phyloP scores from a whole-genome alignment of 37 sponge, comb jelly and placozoan genomes.

The Eunapius fragilis region DNA sequence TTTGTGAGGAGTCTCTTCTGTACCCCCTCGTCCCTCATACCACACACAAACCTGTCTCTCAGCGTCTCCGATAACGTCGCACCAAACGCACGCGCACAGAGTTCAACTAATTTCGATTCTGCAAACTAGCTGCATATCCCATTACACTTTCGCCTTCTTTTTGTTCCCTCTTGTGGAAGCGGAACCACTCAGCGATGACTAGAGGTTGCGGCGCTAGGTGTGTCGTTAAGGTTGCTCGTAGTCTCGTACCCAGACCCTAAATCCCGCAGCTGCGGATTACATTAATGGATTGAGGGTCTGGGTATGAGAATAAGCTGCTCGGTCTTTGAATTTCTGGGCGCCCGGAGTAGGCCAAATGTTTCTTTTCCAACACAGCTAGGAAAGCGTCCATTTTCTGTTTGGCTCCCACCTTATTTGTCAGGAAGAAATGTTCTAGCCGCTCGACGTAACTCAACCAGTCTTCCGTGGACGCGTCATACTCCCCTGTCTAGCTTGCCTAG shows the following conservation, averaged over 20 bases:
- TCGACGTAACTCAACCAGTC: no score
- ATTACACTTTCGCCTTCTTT: slow-evolving; percentile 17
- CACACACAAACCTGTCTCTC: slow-evolving; percentile 20
- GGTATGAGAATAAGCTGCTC: no score
- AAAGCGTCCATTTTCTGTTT: slow-evolving; percentile 12
- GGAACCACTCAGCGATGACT: slow-evolving; percentile 20
- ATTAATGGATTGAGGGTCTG: no score
- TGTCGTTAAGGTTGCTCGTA: slow-evolving; percentile 4
- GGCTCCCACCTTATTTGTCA: no score
- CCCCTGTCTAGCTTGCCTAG: no score
- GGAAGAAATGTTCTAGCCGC: no score
- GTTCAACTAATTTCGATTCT: slow-evolving; percentile 27
- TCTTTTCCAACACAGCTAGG: slow-evolving; percentile 18
- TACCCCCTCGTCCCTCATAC: slow-evolving; percentile 10
- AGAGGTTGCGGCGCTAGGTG: slow-evolving; percentile 24
- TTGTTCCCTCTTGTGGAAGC: slow-evolving; percentile 23
- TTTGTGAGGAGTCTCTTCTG: slow-evolving; percentile 12
- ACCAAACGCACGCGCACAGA: slow-evolving; percentile 33
- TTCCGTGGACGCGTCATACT: no score
- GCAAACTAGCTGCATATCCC: slow-evolving; percentile 26
- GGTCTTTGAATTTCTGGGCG: background rate
- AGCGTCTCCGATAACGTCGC: background rate
- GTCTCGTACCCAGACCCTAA: no score
- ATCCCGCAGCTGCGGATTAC: no score
- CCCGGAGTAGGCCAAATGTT: slow-evolving; percentile 21